Percentiles rank a stretch among this genome's conserved stretches.
These are phyloP conservation scores for Pasiphila rectangulata DNA, from an alignment of 2,888 invertebrate genomes.

Conservation along the genomic window DNA sequence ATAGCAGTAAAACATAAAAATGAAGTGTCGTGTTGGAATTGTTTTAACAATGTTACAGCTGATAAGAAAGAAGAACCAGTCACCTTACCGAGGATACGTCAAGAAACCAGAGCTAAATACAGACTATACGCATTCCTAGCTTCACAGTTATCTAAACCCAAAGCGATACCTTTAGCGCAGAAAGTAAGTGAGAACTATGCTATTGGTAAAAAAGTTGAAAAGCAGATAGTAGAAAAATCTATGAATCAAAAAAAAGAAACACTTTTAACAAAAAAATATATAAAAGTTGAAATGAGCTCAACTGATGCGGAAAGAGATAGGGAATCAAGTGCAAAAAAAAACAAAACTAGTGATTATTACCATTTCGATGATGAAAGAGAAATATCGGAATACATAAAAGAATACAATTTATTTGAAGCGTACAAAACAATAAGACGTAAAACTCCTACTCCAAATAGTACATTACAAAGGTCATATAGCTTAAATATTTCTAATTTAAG, in stretches of 20 bases:
- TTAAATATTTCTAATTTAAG: conserved; percentile 19
- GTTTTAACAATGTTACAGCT: conserved; percentile 49
- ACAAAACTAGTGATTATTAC: conserved; percentile 16
- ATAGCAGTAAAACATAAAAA: conserved; percentile 36
- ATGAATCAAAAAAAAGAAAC: conserved; percentile 18
- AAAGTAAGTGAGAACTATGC: conserved; percentile 61
- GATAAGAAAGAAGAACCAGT: conserved; percentile 39
- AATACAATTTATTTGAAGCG: conserved; percentile 34
- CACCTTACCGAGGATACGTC: conserved; percentile 54
- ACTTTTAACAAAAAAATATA: neutral
- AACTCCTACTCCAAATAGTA: conserved; percentile 28
- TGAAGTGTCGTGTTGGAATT: conserved; percentile 67
- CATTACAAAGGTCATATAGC: conserved; percentile 22
- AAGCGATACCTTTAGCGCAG: conserved; percentile 60
- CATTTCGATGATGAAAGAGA: conserved; percentile 21
- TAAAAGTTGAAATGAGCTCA: neutral
- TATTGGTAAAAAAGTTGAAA: conserved; percentile 58
- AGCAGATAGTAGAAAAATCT: conserved; percentile 43
- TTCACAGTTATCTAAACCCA: conserved; percentile 61
- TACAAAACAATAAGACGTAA: conserved; percentile 33
- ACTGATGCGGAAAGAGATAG: conserved; percentile 19
- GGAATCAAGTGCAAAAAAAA: conserved; percentile 13
- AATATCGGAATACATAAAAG: conserved; percentile 33
- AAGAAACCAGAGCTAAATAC: conserved; percentile 54
- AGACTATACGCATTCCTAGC: conserved; percentile 64